phyloP scores from a whole-genome alignment of 2,113 vertebrate genomes.

The Rhinoptilus africanus region DNA sequence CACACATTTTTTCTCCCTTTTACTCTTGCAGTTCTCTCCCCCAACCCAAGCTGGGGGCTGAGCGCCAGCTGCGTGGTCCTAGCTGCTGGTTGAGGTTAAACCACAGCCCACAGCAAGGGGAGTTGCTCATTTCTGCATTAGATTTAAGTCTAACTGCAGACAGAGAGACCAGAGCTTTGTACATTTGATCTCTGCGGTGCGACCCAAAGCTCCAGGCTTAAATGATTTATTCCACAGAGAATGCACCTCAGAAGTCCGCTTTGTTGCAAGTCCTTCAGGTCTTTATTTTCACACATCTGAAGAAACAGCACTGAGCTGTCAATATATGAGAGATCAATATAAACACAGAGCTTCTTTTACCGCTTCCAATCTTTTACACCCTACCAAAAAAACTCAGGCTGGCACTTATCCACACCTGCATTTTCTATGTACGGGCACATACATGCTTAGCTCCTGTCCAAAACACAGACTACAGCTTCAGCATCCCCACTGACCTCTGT shows the following conservation, averaged over 20 bases:
- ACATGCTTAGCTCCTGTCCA: background rate
- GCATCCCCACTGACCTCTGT: background rate
- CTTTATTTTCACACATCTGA: background rate
- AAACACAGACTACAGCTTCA: background rate
- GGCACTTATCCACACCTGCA: rapidly evolving
- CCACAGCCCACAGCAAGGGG: background rate
- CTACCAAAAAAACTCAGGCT: background rate
- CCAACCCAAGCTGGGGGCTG: background rate
- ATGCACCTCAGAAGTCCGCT: background rate
- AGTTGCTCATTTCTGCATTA: background rate
- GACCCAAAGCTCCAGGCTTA: background rate
- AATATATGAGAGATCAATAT: background rate
- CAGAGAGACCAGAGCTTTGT: background rate
- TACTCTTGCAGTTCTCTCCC: background rate
- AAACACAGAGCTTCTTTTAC: background rate
- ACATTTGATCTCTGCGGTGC: background rate
- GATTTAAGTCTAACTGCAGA: background rate
- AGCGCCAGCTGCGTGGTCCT: background rate
- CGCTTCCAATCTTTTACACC: background rate
- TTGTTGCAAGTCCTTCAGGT: background rate
- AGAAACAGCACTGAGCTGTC: background rate
- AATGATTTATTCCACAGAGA: background rate
- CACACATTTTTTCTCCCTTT: background rate
- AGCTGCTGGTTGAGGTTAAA: background rate
- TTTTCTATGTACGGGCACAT: rapidly evolving